phyloP scores from a whole-genome alignment of 1,140 invertebrate species.

The Drosophila melanica region DNA sequence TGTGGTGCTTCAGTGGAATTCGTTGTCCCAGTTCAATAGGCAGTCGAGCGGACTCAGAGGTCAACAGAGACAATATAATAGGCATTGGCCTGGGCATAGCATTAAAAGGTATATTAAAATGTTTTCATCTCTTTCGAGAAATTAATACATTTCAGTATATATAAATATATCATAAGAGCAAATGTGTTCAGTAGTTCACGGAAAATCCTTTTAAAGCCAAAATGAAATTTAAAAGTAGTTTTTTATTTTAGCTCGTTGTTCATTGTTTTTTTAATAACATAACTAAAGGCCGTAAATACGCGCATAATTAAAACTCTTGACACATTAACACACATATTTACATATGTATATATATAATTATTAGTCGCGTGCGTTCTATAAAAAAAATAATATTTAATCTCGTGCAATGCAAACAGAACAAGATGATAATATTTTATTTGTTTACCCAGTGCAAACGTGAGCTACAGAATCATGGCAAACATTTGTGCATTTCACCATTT shows the following conservation, averaged over 20 bases:
- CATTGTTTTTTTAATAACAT: not conserved
- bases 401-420: slow-evolving; percentile 7
- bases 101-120: not conserved
- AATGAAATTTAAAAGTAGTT: slow-evolving; percentile 2
- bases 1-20: slow-evolving; percentile 49
- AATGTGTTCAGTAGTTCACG: no score
- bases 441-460: slow-evolving; percentile 5
- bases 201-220: not conserved
- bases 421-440: not conserved
- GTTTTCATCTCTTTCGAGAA: no score
- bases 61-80: not conserved
- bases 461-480: slow-evolving; percentile 1
- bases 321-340: slow-evolving; percentile 2
- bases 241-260: not conserved
- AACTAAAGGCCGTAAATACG: slow-evolving; percentile 11
- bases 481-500: slow-evolving; percentile 9
- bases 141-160: no score
- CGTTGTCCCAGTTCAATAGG: slow-evolving; percentile 18
- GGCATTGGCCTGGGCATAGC: not conserved
- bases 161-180: no score
- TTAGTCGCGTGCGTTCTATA: slow-evolving; percentile 1
- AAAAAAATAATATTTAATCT: slow-evolving; percentile 13
- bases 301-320: slow-evolving; percentile 18
- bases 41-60: slow-evolving; percentile 20
- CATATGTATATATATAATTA: not conserved